Evolutionary conservation across 2,113 vertebrate species (phyloP).

Genomic region (Spilogale gracilis): DNA sequence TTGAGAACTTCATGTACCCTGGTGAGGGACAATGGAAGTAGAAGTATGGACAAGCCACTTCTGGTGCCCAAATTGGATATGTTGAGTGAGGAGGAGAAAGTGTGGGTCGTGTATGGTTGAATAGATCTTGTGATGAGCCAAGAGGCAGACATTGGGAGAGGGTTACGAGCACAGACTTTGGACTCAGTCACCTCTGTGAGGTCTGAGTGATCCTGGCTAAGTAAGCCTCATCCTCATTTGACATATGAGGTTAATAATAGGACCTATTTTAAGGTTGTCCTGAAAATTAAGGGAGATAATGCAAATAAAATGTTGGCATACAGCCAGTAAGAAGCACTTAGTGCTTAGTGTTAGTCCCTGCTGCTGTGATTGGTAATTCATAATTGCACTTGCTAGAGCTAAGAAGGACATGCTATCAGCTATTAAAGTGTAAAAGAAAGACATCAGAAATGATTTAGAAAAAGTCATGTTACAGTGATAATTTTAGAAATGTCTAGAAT

Average conservation of each 20-base stretch:
- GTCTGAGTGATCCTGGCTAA: background rate
- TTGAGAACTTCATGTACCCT: background rate
- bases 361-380: no score
- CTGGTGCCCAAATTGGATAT: background rate
- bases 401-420: background rate
- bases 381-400: background rate
- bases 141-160: rapidly evolving
- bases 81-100: background rate
- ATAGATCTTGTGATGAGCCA: background rate
- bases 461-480: background rate
- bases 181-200: background rate
- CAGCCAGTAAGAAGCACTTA: background rate
- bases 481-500: background rate
- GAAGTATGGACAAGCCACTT: background rate
- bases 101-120: background rate
- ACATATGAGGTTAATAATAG: background rate
- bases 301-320: background rate
- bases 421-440: background rate
- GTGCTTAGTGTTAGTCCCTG: background rate
- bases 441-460: background rate
- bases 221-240: background rate
- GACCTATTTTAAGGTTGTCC: background rate
- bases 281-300: background rate
- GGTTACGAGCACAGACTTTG: background rate
- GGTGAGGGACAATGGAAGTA: background rate